phyloP scores from a whole-genome alignment of 2,888 invertebrate species.

The Hedya salicella region DNA sequence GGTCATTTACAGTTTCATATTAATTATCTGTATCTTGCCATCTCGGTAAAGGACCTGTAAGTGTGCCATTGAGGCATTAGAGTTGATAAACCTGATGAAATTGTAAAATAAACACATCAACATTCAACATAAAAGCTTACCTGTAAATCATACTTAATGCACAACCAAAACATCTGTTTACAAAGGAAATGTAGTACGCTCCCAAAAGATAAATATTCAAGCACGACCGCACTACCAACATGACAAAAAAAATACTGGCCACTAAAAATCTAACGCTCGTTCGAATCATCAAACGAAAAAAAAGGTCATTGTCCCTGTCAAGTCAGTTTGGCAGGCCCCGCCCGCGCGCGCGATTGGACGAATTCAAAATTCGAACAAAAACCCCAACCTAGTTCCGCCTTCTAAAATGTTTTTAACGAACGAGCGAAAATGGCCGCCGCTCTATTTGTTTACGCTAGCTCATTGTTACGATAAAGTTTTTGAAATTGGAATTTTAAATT shows the following conservation, averaged over 20 bases:
- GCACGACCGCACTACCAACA: constrained; percentile 1
- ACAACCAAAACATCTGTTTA: not conserved
- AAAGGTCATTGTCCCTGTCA: constrained; percentile 79
- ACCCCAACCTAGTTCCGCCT: constrained; percentile 83
- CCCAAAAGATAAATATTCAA: constrained; percentile 12
- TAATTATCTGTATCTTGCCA: too few relatives aligned
- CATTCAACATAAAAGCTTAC: too few relatives aligned
- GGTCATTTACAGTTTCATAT: too few relatives aligned
- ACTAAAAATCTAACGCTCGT: constrained; percentile 47
- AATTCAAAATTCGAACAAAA: constrained; percentile 82
- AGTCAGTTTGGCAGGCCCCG: constrained; percentile 82
- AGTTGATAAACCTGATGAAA: too few relatives aligned
- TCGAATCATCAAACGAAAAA: constrained; percentile 65
- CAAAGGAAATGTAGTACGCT: not conserved
- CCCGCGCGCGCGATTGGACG: constrained; percentile 82
- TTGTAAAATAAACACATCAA: too few relatives aligned
- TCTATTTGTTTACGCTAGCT: constrained; percentile 76
- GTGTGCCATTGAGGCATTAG: too few relatives aligned
- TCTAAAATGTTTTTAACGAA: constrained; percentile 82
- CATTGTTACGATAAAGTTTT: constrained; percentile 57
- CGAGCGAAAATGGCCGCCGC: constrained; percentile 79
- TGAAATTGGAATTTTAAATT: constrained; percentile 54
- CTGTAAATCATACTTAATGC: not conserved
- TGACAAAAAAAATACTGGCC: constrained; percentile 32
- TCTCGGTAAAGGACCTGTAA: too few relatives aligned